These are phyloP conservation scores for Deroplatys truncata DNA, from an alignment of 2,888 invertebrate genomes.

Conservation along the genomic window DNA sequence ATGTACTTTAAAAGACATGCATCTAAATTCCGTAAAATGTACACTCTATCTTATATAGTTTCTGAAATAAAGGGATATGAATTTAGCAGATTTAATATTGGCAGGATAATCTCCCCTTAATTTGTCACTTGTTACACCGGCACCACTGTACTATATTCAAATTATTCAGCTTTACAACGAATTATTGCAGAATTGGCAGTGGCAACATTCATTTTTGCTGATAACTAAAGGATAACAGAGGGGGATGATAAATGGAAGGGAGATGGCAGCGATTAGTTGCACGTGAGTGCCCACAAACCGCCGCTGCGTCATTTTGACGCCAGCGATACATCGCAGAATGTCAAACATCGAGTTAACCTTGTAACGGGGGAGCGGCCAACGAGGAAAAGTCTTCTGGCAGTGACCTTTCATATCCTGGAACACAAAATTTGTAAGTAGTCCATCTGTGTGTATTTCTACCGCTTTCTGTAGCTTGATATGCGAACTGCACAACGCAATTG, in stretches of 20 bases:
- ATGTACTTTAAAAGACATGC: no score
- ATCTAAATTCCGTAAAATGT: no score
- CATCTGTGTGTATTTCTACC: not conserved
- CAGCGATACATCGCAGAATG: not conserved
- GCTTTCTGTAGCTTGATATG: no score
- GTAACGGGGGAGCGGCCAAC: not conserved
- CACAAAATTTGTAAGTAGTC: not conserved
- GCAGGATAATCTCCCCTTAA: no score
- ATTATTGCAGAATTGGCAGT: not conserved
- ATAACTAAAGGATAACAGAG: not conserved
- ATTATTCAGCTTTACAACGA: no score
- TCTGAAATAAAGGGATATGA: no score
- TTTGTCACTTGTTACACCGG: no score
- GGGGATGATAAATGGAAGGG: not conserved
- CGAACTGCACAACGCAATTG: no score
- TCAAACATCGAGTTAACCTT: not conserved
- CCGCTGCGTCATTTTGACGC: not conserved
- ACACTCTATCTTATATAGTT: no score
- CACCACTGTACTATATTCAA: no score
- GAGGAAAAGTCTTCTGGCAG: not conserved
- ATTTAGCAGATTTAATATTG: no score
- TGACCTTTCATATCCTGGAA: not conserved
- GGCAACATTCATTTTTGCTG: not conserved
- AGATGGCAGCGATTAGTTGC: not conserved
- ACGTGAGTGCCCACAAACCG: not conserved